These are phyloP conservation scores for Sparidentex hasta DNA, from an alignment of 2,797 vertebrate genomes.

Conservation along the genomic window DNA sequence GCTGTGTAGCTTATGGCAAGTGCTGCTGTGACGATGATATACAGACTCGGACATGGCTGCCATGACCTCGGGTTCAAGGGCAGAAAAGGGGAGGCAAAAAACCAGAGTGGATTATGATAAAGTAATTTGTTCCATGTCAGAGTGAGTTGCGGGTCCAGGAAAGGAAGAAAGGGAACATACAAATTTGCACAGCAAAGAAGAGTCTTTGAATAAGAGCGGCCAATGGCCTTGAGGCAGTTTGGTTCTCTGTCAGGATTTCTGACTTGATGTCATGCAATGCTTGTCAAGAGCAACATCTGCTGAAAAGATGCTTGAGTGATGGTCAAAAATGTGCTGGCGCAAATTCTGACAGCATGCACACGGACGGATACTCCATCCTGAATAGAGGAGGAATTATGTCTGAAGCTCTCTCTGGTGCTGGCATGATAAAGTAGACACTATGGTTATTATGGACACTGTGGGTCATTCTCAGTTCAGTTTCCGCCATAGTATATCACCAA, in stretches of 20 bases:
- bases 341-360: slow-evolving; percentile 71
- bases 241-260: slow-evolving; percentile 76
- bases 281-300: slow-evolving; percentile 84
- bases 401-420: slow-evolving; percentile 43
- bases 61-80: slow-evolving; percentile 60
- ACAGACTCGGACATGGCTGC: slow-evolving; percentile 52
- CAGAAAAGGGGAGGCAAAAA: slow-evolving; percentile 58
- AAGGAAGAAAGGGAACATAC: slow-evolving; percentile 57
- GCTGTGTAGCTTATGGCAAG: slow-evolving; percentile 61
- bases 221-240: slow-evolving; percentile 80
- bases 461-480: slow-evolving; percentile 78
- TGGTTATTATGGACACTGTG: slow-evolving; percentile 55
- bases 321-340: slow-evolving; percentile 83
- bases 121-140: slow-evolving; percentile 80
- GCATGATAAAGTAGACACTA: slow-evolving; percentile 38
- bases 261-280: slow-evolving; percentile 80
- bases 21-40: slow-evolving; percentile 54
- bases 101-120: slow-evolving; percentile 76
- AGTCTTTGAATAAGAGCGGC: slow-evolving; percentile 63
- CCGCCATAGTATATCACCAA: slow-evolving; percentile 68
- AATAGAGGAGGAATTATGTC: slow-evolving; percentile 49
- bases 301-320: slow-evolving; percentile 85
- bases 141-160: slow-evolving; percentile 61
- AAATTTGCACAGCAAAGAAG: slow-evolving; percentile 74
- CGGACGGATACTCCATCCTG: slow-evolving; percentile 47